Evolutionary conservation across 2,797 vertebrate genomes (phyloP), one percentile per base, ranked within the genome.

Genomic region (Urophycis tenuis): DNA sequence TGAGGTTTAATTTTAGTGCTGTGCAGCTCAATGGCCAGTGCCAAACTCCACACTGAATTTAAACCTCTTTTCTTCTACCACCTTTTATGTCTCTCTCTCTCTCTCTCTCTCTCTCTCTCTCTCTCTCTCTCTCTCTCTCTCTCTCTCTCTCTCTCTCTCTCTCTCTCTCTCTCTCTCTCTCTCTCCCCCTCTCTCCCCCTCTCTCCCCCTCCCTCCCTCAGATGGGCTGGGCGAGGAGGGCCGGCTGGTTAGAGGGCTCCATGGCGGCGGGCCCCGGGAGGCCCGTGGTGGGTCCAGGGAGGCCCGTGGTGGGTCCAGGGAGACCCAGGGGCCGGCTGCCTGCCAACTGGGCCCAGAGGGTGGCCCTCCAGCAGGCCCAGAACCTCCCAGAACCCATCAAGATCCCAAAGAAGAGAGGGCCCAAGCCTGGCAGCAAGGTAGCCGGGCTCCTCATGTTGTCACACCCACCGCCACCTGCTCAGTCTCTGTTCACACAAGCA

Each of bases 361-460:
- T 95, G 73, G 91, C 94, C 76, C 90, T 94, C 81, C 94, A 95
- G 83, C 94, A 95, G 79, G 88, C 91, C 76, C 93, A 93, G 89
- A 83, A 91, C 83, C 89, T 92, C 90, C 90, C 92, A 83, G 95
- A 96, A 86, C 93, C 95, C 67, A 90, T 97, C 90, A 98, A 97
- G 91, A 96, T 97, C 88, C 96, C 97, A 92, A 99, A 98, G 94
- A 99, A 99, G 92, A 94, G 97, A 88, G 97, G 97, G 60, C 97
- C 97, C 81, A 99, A 99, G 89, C 97, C 97, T 79, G 97, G 97
- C 88, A 97, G 95, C 92, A 99, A 98, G 96, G 71, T 72, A 64
- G n/a, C 49, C 8, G 49, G 17, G 41, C 45, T 19, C 2, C 53
- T 29, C 2, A 19, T 49, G 53, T 3, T 9, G n/a, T 64, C 3